phyloP scores from a whole-genome alignment of 2,113 vertebrate genomes.

The Hypocryptadius cinnamomeus region DNA sequence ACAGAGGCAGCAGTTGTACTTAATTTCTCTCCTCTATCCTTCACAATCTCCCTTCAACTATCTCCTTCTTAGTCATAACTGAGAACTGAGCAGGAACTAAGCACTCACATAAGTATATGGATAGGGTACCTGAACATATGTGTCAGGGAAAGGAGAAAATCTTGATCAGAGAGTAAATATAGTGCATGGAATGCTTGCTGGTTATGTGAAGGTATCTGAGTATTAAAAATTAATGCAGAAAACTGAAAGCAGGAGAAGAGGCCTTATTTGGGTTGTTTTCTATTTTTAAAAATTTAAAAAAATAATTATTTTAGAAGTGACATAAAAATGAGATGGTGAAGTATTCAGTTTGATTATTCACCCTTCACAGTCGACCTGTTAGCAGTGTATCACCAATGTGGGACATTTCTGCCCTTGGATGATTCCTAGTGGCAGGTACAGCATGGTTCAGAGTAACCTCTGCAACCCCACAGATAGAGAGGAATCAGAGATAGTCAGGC shows the following conservation, averaged over 20 bases:
- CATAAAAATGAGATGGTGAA: neutral
- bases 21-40: neutral
- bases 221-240: neutral
- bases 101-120: neutral
- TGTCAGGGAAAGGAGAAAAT: neutral
- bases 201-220: neutral
- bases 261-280: neutral
- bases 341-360: neutral
- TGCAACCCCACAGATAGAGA: neutral
- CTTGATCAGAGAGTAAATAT: neutral
- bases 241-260: neutral
- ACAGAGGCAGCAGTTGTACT: constrained; percentile 20
- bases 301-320: neutral
- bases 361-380: neutral
- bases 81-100: neutral
- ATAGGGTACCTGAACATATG: neutral
- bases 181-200: neutral
- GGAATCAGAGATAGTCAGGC: neutral
- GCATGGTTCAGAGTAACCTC: neutral
- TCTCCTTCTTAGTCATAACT: neutral
- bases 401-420: neutral
- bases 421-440: neutral
- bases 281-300: neutral
- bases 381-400: neutral
- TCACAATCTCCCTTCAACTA: neutral